Conservation (phyloP, 2,888 invertebrate genomes). For the Agrochola litura region DNA sequence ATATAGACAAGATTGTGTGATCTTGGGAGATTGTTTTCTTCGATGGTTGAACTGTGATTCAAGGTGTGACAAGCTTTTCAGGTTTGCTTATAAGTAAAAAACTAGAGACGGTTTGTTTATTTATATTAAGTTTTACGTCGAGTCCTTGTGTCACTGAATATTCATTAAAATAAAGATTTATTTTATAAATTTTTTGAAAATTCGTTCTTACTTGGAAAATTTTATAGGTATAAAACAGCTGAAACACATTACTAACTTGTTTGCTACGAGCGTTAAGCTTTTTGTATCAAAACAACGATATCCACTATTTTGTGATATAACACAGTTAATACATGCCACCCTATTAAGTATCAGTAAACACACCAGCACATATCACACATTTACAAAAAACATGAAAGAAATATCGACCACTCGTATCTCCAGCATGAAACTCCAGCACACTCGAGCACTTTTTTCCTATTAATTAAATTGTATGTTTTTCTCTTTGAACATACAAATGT, state of each 20-base stretch:
- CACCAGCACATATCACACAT: background rate
- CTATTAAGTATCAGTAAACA: conserved; percentile 1
- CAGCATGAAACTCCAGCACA: conserved; percentile 7
- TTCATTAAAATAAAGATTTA: background rate
- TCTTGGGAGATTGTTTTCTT: conserved; percentile 43
- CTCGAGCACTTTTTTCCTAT: conserved; percentile 23
- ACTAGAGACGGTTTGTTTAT: background rate
- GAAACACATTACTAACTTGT: background rate
- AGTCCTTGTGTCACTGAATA: background rate
- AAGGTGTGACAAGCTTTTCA: background rate
- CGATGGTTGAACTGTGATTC: conserved; percentile 4
- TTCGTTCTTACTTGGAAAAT: too few relatives aligned
- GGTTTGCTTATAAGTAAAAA: background rate
- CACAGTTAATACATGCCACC: background rate
- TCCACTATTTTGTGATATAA: background rate
- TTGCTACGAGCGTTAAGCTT: background rate
- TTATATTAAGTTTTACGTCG: background rate
- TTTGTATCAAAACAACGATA: background rate
- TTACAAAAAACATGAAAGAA: background rate
- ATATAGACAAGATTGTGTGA: conserved; percentile 46
- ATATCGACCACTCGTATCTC: conserved; percentile 22
- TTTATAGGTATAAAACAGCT: background rate
- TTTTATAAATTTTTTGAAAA: background rate
- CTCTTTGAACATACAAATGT: conserved; percentile 12
- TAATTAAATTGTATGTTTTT: conserved; percentile 37